Percentiles rank a stretch among this genome's conserved stretches.
Conservation (phyloP, 2,888 invertebrate species). For the Timandra comae region DNA sequence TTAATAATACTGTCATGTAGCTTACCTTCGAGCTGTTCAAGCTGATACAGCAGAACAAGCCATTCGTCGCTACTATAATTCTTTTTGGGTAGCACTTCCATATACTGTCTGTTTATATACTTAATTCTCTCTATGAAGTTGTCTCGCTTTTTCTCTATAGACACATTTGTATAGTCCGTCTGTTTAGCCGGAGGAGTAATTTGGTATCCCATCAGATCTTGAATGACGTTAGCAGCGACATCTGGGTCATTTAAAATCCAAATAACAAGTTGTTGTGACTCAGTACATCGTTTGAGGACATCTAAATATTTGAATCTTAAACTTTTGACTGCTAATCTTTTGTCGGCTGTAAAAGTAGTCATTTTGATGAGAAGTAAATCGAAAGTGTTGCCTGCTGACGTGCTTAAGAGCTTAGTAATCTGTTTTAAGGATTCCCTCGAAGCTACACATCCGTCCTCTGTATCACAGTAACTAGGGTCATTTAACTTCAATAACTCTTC, state of each 20-base stretch:
- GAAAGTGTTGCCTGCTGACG: conserved; percentile 50
- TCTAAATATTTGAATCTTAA: conserved; percentile 61
- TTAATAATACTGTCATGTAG: conserved; percentile 49
- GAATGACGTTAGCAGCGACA: conserved; percentile 49
- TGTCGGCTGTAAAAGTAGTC: conserved; percentile 50
- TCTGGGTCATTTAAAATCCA: conserved; percentile 59
- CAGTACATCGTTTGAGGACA: conserved; percentile 49
- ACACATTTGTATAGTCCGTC: conserved; percentile 40
- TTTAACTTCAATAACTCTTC: conserved; percentile 33
- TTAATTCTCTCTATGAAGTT: conserved; percentile 51
- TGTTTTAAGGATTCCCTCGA: conserved; percentile 51
- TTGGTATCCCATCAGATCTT: conserved; percentile 53
- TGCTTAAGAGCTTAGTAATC: conserved; percentile 45
- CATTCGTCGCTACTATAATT: conserved; percentile 57
- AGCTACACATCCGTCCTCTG: conserved; percentile 36
- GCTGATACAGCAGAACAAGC: conserved; percentile 54
- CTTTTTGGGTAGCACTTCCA: conserved; percentile 57
- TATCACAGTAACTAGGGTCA: conserved; percentile 27
- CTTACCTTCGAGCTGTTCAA: conserved; percentile 53
- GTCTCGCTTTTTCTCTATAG: conserved; percentile 44
- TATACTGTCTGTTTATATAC: conserved; percentile 53
- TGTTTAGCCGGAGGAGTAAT: conserved; percentile 36
- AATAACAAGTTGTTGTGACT: conserved; percentile 46
- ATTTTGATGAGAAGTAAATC: conserved; percentile 60
- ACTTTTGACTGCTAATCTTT: conserved; percentile 47